Percentiles rank a stretch among this genome's conserved stretches.
phyloP scores from a whole-genome alignment of 1,140 invertebrate species.

The Drosophila albomicans region DNA sequence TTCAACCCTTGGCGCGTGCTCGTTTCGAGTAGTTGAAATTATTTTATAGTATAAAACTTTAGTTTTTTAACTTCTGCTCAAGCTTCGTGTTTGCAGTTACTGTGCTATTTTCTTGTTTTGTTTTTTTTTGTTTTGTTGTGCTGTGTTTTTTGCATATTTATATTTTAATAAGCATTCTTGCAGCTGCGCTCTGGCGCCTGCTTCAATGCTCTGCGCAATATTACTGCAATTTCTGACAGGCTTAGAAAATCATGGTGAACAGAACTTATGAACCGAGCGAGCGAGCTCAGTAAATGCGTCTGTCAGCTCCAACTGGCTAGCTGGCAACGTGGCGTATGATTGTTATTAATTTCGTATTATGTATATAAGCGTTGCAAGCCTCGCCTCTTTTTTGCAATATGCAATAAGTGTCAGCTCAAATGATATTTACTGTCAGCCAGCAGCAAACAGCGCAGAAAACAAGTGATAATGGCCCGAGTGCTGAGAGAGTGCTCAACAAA shows the following conservation, averaged over 20 bases:
- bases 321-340: constrained; percentile 78
- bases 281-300: constrained; percentile 52
- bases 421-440: constrained; percentile 75
- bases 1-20: constrained; percentile 64
- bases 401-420: constrained; percentile 77
- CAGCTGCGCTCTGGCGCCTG: constrained; percentile 72
- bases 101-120: constrained; percentile 55
- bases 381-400: constrained; percentile 63
- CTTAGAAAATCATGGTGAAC: constrained; percentile 79
- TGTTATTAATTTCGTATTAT: constrained; percentile 83
- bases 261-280: constrained; percentile 67
- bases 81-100: constrained; percentile 47
- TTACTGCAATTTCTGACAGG: constrained; percentile 82
- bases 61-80: constrained; percentile 76
- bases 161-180: constrained; percentile 82
- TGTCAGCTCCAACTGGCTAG: constrained; percentile 76
- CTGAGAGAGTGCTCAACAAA: constrained; percentile 6
- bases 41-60: constrained; percentile 84
- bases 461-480: constrained; percentile 6
- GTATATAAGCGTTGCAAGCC: constrained; percentile 59
- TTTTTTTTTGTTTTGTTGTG: constrained; percentile 36
- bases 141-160: constrained; percentile 74
- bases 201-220: constrained; percentile 67
- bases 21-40: constrained; percentile 80
- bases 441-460: constrained; percentile 12